Conservation (phyloP, 2,888 invertebrate genomes). For the Teleiodes luculella region DNA sequence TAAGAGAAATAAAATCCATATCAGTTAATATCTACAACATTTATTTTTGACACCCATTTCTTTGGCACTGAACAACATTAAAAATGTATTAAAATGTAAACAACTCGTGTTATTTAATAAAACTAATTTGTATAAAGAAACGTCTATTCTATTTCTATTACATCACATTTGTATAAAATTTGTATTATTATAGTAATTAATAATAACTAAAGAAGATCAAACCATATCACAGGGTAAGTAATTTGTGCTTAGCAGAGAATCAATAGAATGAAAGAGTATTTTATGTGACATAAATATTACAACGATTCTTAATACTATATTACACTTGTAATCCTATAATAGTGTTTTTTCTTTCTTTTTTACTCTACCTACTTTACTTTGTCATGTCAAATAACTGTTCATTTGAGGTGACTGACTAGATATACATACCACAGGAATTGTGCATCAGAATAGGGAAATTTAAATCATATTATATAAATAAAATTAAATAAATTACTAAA, state of each 20-base stretch:
- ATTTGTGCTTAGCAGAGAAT: not conserved
- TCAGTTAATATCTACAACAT: not conserved
- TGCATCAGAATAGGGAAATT: too few relatives aligned
- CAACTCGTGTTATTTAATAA: not conserved
- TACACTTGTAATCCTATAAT: too few relatives aligned
- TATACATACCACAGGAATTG: too few relatives aligned
- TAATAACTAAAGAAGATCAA: not conserved
- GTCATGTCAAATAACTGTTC: too few relatives aligned
- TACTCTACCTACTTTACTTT: too few relatives aligned
- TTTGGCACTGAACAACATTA: conserved; percentile 6
- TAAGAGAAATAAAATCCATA: not conserved
- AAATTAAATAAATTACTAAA: too few relatives aligned
- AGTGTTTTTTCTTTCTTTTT: too few relatives aligned
- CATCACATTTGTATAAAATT: not conserved
- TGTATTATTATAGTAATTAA: not conserved
- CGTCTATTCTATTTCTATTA: not conserved
- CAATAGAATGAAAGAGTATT: too few relatives aligned
- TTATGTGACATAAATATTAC: too few relatives aligned
- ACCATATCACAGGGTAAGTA: not conserved
- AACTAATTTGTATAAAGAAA: not conserved
- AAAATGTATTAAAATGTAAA: conserved; percentile 10
- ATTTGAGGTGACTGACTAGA: too few relatives aligned
- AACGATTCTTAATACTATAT: too few relatives aligned
- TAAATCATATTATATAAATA: too few relatives aligned
- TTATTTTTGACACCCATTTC: conserved; percentile 5